These are phyloP conservation scores for Xiphorhynchus erythropygius DNA, from an alignment of 2,797 vertebrate genomes.

Conservation along the genomic window DNA sequence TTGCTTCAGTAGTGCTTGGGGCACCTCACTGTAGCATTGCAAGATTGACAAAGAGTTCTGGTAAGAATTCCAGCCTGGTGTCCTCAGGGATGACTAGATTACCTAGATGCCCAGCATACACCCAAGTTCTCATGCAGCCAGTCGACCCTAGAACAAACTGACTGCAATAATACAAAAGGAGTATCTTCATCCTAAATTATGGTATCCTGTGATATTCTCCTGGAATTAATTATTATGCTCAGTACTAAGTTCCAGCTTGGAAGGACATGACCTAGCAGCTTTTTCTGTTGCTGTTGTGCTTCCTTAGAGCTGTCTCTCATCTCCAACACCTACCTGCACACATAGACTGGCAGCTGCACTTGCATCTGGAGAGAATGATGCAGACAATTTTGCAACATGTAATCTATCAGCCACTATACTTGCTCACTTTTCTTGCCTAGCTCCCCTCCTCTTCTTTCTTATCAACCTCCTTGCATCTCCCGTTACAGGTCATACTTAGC, in stretches of 20 bases:
- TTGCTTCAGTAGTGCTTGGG: background rate
- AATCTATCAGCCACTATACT: background rate
- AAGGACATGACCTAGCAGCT: background rate
- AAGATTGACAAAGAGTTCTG: background rate
- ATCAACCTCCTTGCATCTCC: background rate
- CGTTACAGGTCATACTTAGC: rapidly evolving
- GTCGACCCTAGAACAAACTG: background rate
- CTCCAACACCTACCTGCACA: background rate
- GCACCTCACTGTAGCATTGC: background rate
- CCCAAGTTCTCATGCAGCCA: background rate
- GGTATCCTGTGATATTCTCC: background rate
- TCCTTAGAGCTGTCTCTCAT: background rate
- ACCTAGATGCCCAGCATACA: background rate
- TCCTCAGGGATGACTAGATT: background rate
- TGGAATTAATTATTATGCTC: background rate
- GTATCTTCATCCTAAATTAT: background rate
- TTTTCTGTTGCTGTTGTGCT: background rate
- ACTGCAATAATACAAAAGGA: background rate
- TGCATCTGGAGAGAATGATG: background rate
- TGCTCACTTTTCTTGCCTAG: background rate
- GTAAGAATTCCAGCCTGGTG: background rate
- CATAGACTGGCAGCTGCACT: background rate
- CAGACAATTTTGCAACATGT: background rate
- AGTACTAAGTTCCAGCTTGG: background rate
- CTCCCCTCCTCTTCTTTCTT: background rate